Percentiles rank a stretch among this genome's conserved stretches.
These are phyloP conservation scores for Beris chalybata DNA, from an alignment of 2,888 invertebrate species.

Conservation along the genomic window DNA sequence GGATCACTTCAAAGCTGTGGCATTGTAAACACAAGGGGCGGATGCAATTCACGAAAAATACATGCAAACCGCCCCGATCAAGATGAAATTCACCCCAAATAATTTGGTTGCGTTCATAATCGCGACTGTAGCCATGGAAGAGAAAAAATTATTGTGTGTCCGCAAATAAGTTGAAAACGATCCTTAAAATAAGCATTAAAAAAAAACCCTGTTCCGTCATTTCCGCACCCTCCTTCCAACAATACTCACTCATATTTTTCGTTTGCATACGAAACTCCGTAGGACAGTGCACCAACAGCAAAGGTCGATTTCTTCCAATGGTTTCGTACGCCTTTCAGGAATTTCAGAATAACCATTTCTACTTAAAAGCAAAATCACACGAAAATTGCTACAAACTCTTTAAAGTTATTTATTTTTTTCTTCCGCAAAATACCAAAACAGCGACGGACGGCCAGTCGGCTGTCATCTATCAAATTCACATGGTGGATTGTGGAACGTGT, in stretches of 20 bases:
- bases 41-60: too few relatives aligned
- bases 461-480: constrained; percentile 11
- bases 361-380: constrained; percentile 3
- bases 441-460: background rate
- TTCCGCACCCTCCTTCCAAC: too few relatives aligned
- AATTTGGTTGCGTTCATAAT: too few relatives aligned
- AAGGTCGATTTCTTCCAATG: constrained; percentile 90
- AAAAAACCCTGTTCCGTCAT: too few relatives aligned
- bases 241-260: constrained; percentile 73
- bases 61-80: too few relatives aligned
- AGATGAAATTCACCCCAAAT: too few relatives aligned
- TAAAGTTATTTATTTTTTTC: background rate
- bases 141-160: too few relatives aligned
- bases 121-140: too few relatives aligned
- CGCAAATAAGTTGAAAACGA: too few relatives aligned
- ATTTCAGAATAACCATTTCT: constrained; percentile 24
- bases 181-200: too few relatives aligned
- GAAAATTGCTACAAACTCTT: background rate
- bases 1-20: too few relatives aligned
- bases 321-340: constrained; percentile 42
- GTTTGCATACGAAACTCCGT: constrained; percentile 69
- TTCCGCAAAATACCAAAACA: background rate
- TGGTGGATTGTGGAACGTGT: constrained; percentile 24
- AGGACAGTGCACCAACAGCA: constrained; percentile 66
- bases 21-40: too few relatives aligned